Conservation (phyloP, 2,888 invertebrate species). For the Polietes domitor region DNA sequence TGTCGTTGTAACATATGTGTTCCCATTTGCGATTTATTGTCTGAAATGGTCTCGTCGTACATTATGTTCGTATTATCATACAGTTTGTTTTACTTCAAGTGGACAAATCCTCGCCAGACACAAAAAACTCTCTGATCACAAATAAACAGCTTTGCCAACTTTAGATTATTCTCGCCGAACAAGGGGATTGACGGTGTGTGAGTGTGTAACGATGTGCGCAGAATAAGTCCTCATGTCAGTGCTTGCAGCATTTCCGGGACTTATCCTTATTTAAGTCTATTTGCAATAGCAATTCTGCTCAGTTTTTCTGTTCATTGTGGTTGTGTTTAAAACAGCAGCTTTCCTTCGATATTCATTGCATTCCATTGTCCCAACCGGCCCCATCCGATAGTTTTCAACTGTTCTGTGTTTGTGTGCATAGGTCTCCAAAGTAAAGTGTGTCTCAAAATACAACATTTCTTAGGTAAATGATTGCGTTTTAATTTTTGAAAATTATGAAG, state of each 20-base stretch:
- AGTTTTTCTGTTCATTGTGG: too few relatives aligned
- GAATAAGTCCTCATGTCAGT: slow-evolving; percentile 33
- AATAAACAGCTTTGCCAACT: background rate
- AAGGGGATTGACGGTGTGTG: background rate
- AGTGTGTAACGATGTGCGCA: background rate
- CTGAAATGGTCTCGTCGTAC: slow-evolving; percentile 4
- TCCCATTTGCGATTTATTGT: slow-evolving; percentile 12
- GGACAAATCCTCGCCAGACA: slow-evolving; percentile 5
- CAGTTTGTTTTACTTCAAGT: slow-evolving; percentile 22
- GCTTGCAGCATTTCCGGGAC: slow-evolving; percentile 57
- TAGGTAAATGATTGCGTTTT: too few relatives aligned
- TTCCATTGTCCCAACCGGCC: background rate
- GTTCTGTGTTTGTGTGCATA: too few relatives aligned
- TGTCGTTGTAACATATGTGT: background rate
- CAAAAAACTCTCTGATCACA: too few relatives aligned
- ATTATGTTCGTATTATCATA: background rate
- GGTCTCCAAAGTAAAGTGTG: too few relatives aligned
- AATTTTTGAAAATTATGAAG: too few relatives aligned
- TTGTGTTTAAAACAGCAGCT: background rate
- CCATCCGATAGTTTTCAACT: too few relatives aligned
- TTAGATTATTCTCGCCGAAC: slow-evolving; percentile 3
- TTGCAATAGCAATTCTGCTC: slow-evolving; percentile 10
- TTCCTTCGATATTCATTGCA: slow-evolving; percentile 7
- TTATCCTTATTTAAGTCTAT: slow-evolving; percentile 59
- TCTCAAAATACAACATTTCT: too few relatives aligned